These are phyloP conservation scores for Poecilia picta DNA, from an alignment of 2,797 vertebrate species.

Conservation along the genomic window DNA sequence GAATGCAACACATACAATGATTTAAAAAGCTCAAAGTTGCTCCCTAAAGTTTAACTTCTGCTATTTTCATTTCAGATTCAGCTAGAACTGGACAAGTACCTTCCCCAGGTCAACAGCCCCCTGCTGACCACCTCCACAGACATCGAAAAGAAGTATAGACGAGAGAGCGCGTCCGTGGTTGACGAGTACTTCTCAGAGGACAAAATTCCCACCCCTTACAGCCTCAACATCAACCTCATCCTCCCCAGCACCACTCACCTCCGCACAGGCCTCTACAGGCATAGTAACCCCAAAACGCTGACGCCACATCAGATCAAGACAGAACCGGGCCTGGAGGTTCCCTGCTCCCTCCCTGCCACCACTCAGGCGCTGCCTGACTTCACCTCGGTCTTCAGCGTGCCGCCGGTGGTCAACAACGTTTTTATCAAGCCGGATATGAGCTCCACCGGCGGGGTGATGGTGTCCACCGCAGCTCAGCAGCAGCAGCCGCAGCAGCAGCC, in stretches of 20 bases:
- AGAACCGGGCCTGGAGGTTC: conserved; percentile 83
- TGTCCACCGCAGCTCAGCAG: conserved; percentile 17
- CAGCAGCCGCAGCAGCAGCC: conserved; percentile 53
- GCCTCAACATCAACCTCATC: conserved; percentile 92
- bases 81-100: conserved; percentile 90
- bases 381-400: conserved; percentile 91
- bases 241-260: conserved; percentile 89
- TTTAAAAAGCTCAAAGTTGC: not conserved
- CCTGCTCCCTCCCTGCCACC: conserved; percentile 71
- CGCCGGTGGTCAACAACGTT: conserved; percentile 85
- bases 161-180: conserved; percentile 90
- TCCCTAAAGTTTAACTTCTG: not conserved
- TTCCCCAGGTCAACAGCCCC: conserved; percentile 68
- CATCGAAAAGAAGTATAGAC: conserved; percentile 87
- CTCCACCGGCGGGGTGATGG: conserved; percentile 14
- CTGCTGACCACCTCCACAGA: conserved; percentile 38
- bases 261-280: conserved; percentile 88
- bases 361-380: conserved; percentile 89
- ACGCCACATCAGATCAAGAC: conserved; percentile 84
- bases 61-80: conserved; percentile 64
- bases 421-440: conserved; percentile 89
- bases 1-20: not conserved
- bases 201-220: conserved; percentile 83
- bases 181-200: conserved; percentile 92
- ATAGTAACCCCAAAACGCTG: conserved; percentile 70